Conservation (phyloP, 1,140 invertebrate genomes). For the Leptinotarsa undecemlineata region DNA sequence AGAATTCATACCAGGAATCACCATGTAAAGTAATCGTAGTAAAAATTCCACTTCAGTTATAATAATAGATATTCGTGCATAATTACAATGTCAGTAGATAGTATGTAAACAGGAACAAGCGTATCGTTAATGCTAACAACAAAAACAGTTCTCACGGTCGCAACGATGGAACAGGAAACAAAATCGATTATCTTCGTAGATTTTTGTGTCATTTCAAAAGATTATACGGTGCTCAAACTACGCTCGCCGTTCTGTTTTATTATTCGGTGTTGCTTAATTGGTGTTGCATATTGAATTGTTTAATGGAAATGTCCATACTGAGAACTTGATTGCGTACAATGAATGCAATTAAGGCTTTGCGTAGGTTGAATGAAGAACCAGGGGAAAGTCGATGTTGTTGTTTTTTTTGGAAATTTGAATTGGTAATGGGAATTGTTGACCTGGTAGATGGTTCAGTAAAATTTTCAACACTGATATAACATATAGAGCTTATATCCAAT, state of each 20-base stretch:
- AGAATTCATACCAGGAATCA: too few species aligned
- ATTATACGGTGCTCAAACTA: conserved; percentile 16
- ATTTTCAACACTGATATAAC: too few species aligned
- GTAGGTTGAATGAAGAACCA: not conserved
- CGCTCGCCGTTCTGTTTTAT: conserved; percentile 12
- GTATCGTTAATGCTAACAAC: conserved; percentile 8
- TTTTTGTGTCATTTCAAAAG: conserved; percentile 30
- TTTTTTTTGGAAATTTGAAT: too few species aligned
- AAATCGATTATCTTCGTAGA: conserved; percentile 30
- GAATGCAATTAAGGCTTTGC: not conserved
- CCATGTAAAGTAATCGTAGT: too few species aligned
- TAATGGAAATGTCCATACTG: not conserved
- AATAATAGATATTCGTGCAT: conserved; percentile 16
- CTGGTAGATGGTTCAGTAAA: too few species aligned
- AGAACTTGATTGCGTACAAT: conserved; percentile 1
- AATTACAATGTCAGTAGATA: conserved; percentile 5
- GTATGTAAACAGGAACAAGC: conserved; percentile 9
- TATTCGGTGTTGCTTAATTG: conserved; percentile 2
- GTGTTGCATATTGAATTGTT: conserved; percentile 6
- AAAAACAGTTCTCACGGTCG: conserved; percentile 33
- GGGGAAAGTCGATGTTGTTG: too few species aligned
- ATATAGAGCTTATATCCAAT: too few species aligned
- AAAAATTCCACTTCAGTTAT: not conserved
- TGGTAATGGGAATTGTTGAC: too few species aligned
- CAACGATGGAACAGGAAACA: conserved; percentile 32